A percentile compares a stretch with the other conserved stretches of the same genome.
These are phyloP conservation scores for Plagiodera versicolora DNA, from an alignment of 2,888 invertebrate species.

Conservation along the genomic window DNA sequence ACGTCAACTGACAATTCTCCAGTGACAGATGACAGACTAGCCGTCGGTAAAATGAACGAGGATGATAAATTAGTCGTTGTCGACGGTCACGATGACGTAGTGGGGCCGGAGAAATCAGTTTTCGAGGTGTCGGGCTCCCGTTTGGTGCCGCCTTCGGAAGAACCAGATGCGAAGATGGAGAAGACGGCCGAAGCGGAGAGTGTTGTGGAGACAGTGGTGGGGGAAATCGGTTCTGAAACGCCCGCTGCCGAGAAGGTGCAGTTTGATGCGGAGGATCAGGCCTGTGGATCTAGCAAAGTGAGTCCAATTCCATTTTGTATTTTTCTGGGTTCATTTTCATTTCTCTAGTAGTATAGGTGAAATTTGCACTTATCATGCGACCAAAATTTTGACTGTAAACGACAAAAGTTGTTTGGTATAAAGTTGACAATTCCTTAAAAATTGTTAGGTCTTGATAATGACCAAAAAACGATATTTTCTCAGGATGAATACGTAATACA, in stretches of 20 bases:
- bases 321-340: not conserved
- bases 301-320: not conserved
- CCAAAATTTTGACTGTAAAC: too few species aligned
- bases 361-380: too few species aligned
- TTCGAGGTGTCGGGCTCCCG: not conserved
- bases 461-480: too few species aligned
- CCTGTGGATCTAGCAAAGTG: too few species aligned
- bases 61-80: slow-evolving; percentile 35
- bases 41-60: slow-evolving; percentile 31
- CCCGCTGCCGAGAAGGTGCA: not conserved
- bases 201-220: not conserved
- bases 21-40: slow-evolving; percentile 10
- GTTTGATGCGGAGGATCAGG: not conserved
- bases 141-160: not conserved
- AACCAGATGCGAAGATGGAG: not conserved
- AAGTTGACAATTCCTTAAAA: too few species aligned
- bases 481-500: too few species aligned
- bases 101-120: not conserved
- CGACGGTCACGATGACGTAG: slow-evolving; percentile 10
- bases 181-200: not conserved
- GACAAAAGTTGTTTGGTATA: too few species aligned
- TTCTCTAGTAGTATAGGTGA: too few species aligned
- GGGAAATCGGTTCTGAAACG: not conserved
- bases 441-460: too few species aligned
- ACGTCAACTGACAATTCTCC: slow-evolving; percentile 16